Conservation (phyloP, 2,797 vertebrate species). For the Nothura maculosa region DNA sequence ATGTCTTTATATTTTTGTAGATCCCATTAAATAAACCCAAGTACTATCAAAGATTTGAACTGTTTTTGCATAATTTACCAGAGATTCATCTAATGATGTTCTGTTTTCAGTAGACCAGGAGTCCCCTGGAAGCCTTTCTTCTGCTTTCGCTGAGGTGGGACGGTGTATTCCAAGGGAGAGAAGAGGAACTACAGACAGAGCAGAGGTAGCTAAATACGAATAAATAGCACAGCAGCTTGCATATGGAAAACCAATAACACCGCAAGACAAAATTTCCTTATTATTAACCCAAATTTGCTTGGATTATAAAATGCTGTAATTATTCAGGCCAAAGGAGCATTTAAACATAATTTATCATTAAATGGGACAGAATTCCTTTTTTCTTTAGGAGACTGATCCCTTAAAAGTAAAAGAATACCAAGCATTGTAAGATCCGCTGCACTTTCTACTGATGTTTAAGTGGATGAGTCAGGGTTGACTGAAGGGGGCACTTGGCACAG, state of each 20-base stretch:
- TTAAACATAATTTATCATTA: background rate
- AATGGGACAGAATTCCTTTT: background rate
- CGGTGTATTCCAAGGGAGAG: constrained; percentile 87
- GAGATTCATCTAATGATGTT: constrained; percentile 54
- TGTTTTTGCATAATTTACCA: background rate
- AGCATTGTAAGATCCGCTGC: background rate
- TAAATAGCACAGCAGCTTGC: background rate
- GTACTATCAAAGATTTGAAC: background rate
- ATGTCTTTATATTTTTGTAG: background rate
- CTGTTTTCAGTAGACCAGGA: constrained; percentile 88
- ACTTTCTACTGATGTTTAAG: background rate
- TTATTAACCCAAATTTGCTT: too few species aligned
- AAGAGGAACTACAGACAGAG: constrained; percentile 91
- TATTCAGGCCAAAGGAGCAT: background rate
- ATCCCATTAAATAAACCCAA: background rate
- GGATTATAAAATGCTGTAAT: background rate
- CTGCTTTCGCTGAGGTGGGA: constrained; percentile 84
- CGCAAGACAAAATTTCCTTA: background rate
- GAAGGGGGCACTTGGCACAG: background rate
- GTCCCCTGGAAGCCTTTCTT: constrained; percentile 88
- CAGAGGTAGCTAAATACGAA: constrained; percentile 88
- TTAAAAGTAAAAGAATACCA: background rate
- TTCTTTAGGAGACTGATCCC: background rate
- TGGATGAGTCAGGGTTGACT: background rate
- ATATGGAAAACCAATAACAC: background rate